These are phyloP conservation scores for Cybosia mesomella DNA, from an alignment of 2,888 invertebrate species.

Conservation along the genomic window DNA sequence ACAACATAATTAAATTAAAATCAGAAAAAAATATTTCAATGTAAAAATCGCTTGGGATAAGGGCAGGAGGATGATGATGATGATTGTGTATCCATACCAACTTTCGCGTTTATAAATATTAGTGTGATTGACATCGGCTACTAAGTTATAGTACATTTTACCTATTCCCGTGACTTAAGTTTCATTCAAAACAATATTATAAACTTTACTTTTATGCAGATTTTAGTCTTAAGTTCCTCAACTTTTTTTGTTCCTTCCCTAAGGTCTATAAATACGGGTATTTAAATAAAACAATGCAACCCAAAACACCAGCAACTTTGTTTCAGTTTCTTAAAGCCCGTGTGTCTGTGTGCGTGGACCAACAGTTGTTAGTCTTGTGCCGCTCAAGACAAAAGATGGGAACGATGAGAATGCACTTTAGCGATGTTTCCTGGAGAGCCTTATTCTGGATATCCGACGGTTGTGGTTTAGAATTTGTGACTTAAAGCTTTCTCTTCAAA, in stretches of 20 bases:
- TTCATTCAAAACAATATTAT: too few species aligned
- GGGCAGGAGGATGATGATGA: too few species aligned
- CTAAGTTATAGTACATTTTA: too few species aligned
- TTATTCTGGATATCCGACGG: constrained; percentile 44
- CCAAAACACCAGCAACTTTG: constrained; percentile 18
- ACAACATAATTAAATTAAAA: too few species aligned
- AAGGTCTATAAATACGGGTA: neutral
- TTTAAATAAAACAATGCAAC: neutral
- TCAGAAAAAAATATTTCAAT: too few species aligned
- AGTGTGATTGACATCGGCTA: too few species aligned
- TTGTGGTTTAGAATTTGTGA: neutral
- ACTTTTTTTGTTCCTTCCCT: neutral
- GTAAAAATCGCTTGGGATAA: too few species aligned
- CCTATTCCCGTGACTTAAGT: too few species aligned
- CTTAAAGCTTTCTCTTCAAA: too few species aligned
- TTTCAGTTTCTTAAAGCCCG: constrained; percentile 28
- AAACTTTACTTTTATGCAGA: neutral
- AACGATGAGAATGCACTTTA: constrained; percentile 58
- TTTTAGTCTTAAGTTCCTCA: neutral
- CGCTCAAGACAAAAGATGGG: constrained; percentile 57
- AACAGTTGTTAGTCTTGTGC: constrained; percentile 51
- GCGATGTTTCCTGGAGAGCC: constrained; percentile 47
- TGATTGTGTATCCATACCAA: too few species aligned
- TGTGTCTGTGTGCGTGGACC: constrained; percentile 42
- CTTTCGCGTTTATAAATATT: too few species aligned